Percentiles rank a stretch among this genome's conserved stretches.
phyloP scores from a whole-genome alignment of 2,888 invertebrate genomes.

The Aproaerema taeniolella region DNA sequence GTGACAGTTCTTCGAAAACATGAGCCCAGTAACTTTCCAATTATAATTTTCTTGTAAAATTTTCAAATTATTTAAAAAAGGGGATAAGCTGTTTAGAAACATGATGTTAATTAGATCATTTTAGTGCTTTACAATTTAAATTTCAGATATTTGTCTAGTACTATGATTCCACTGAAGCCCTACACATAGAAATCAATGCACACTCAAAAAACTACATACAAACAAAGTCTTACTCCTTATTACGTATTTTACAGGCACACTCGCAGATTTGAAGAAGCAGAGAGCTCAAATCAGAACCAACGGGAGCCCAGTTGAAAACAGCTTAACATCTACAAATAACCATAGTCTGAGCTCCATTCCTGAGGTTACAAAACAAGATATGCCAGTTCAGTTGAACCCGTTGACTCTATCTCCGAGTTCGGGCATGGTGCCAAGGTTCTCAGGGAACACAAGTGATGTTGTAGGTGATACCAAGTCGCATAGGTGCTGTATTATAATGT shows the following conservation, averaged over 20 bases:
- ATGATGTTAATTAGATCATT: no score
- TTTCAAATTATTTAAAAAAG: no score
- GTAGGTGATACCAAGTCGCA: conserved; percentile 84
- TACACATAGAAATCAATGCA: no score
- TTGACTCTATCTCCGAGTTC: conserved; percentile 59
- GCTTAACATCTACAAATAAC: conserved; percentile 57
- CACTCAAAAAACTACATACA: no score
- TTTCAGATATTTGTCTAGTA: no score
- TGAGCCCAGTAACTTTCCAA: no score
- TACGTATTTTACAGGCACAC: conserved; percentile 83
- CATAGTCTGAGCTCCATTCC: conserved; percentile 65
- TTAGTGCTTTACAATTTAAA: no score
- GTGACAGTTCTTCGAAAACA: no score
- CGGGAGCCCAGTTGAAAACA: conserved; percentile 73
- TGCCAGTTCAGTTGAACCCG: conserved; percentile 62
- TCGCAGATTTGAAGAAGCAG: conserved; percentile 96
- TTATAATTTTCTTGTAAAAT: no score
- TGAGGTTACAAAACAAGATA: conserved; percentile 56
- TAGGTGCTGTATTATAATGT: conserved; percentile 87
- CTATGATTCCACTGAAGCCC: no score
- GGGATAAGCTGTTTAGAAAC: no score
- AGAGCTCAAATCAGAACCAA: conserved; percentile 87
- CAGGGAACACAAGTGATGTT: conserved; percentile 87
- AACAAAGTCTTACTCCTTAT: no score
- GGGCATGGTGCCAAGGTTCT: conserved; percentile 77